Percentiles rank a stretch among this genome's conserved stretches.
phyloP scores from a whole-genome alignment of 2,113 vertebrate genomes.

The Gnathonemus longibarbis region DNA sequence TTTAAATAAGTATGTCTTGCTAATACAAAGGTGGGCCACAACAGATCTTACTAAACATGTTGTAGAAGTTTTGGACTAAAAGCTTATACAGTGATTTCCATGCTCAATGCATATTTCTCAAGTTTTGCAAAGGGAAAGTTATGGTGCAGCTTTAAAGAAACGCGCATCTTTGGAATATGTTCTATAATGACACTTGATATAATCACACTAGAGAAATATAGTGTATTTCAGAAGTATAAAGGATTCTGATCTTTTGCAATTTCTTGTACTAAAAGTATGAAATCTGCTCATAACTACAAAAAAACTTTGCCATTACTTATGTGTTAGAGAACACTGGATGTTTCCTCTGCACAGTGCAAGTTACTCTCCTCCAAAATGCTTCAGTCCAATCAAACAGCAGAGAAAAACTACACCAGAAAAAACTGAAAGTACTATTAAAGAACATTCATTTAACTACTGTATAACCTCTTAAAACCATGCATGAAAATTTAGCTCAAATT shows the following conservation, averaged over 20 bases:
- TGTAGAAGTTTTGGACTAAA: not conserved
- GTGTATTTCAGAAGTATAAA: not conserved
- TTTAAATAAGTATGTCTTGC: not conserved
- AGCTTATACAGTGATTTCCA: not conserved
- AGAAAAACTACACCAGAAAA: slow-evolving; percentile 65
- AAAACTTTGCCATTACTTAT: slow-evolving; percentile 54
- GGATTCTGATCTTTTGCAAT: slow-evolving; percentile 28
- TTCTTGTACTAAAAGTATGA: slow-evolving; percentile 49
- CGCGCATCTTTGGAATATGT: not conserved
- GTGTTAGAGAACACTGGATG: slow-evolving; percentile 42
- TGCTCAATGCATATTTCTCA: not conserved
- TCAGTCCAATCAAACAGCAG: slow-evolving; percentile 71
- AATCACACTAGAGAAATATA: not conserved
- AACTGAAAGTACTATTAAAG: slow-evolving; percentile 79
- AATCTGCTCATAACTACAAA: slow-evolving; percentile 50
- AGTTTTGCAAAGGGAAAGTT: not conserved
- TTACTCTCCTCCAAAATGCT: slow-evolving; percentile 37
- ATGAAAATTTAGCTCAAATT: slow-evolving; percentile 82
- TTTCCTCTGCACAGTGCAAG: slow-evolving; percentile 44
- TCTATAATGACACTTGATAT: not conserved
- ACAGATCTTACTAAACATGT: not conserved
- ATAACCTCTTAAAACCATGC: slow-evolving; percentile 73
- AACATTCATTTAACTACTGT: slow-evolving; percentile 81
- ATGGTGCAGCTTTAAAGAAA: slow-evolving; percentile 3
- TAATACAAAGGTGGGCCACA: not conserved